phyloP scores from a whole-genome alignment of 2,797 vertebrate species.

The Notolabrus celidotus region DNA sequence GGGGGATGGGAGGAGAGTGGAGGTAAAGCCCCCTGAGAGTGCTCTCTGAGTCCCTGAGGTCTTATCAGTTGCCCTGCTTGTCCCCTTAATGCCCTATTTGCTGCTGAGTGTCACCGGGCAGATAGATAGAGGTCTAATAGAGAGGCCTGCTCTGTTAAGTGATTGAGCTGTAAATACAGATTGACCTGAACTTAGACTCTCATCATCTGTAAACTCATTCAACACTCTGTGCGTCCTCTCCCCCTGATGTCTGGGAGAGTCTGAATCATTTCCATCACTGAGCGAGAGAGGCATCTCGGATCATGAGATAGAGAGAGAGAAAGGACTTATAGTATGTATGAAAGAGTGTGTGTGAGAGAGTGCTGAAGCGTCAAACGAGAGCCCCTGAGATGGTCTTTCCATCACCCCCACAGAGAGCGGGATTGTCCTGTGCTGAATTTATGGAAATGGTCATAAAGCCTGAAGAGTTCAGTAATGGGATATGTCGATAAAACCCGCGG shows the following conservation, averaged over 20 bases:
- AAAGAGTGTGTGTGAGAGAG: constrained; percentile 31
- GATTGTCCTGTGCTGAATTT: constrained; percentile 80
- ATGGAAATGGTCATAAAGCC: constrained; percentile 83
- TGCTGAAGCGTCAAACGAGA: constrained; percentile 75
- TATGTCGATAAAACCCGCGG: constrained; percentile 84
- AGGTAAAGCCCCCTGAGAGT: constrained; percentile 35
- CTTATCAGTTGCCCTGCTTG: constrained; percentile 71
- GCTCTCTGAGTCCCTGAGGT: constrained; percentile 62
- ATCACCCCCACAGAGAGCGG: constrained; percentile 66
- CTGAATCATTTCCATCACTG: constrained; percentile 63
- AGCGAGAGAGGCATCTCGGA: constrained; percentile 42
- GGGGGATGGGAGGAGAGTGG: constrained; percentile 44
- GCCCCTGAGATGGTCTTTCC: constrained; percentile 70
- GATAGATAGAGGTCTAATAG: constrained; percentile 78
- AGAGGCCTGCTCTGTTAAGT: constrained; percentile 73
- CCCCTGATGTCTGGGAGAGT: constrained; percentile 52
- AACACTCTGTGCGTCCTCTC: constrained; percentile 67
- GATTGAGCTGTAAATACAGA: constrained; percentile 84
- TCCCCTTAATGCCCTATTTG: constrained; percentile 63
- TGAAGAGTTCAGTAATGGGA: constrained; percentile 87
- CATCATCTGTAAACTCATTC: constrained; percentile 82
- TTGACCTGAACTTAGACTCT: constrained; percentile 88
- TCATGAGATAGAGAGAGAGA: constrained; percentile 31
- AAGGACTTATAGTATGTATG: constrained; percentile 14
- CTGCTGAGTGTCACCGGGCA: constrained; percentile 70